Base-by-base conservation (phyloP, 2,113 vertebrate genomes). In the Antechinus stuartii region DNA sequence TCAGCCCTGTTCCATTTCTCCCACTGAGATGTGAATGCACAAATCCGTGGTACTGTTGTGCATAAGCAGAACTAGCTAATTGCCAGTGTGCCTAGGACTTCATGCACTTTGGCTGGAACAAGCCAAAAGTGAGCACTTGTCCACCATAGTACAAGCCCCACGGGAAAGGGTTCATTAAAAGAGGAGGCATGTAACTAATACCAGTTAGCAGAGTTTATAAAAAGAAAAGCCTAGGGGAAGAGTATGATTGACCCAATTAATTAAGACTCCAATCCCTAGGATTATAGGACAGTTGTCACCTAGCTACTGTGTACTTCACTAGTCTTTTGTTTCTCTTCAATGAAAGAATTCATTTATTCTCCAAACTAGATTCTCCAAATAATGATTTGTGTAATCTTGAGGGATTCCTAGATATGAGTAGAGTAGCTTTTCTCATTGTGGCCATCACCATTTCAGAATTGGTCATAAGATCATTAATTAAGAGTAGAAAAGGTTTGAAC, bases 161-260 rank as follows among this genome's bases (percentile, higher is more conserved):
- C 96, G 90, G 42, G 54, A 95, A 91, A 95, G 53, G 1, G 25
- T 91, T 96, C 90, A 93, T 96, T 97, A 76, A 94, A 97, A 96
- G 50, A 47, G 96, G 89, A 95, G n/a, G 93, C 53, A 61, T 90
- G 26, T 93, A 96, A 96, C 91, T 95, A 93, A 53, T 95, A 95
- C 92, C 90, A 96, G 95, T 95, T 95, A 97, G 50, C 68, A 96
- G 94, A 23, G 95, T 89, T 93, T 96, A 94, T 76, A 53, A 96
- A 94, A 95, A 76, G 93, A 92, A 97, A 95, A 93, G 91, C 94
- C 91, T 89, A 42, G 22, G 24, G 84, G 90, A 90, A 94, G 91
- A 94, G 68, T 50, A 9, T 91, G 16, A 61, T 92, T 96, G 93
- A 96, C 93, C 94, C 76, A 89, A 95, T 96, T 96, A 95, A 96